Evolutionary conservation across 1,140 invertebrate genomes (phyloP).

Genomic region (Calliphora vicina): DNA sequence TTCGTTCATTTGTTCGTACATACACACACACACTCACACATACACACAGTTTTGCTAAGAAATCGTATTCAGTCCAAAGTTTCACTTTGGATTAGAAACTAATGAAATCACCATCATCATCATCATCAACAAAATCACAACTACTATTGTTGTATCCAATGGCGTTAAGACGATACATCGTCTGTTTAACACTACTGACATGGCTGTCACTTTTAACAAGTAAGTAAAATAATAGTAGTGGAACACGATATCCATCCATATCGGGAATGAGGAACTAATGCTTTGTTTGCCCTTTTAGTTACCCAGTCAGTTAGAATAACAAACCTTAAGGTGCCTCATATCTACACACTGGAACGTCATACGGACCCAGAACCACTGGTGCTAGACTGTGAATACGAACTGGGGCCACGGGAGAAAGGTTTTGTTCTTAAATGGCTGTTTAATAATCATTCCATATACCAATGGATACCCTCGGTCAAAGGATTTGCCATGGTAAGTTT

Average conservation of each 20-base stretch:
- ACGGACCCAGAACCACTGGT: constrained; percentile 58
- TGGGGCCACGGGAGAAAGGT: constrained; percentile 55
- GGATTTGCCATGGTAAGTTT: constrained; percentile 61
- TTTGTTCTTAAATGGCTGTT: constrained; percentile 63
- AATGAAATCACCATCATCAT: constrained; percentile 12
- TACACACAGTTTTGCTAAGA: not conserved
- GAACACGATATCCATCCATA: not conserved
- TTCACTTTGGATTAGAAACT: constrained; percentile 14
- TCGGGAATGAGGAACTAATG: no score
- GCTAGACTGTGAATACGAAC: constrained; percentile 62
- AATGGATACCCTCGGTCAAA: constrained; percentile 62
- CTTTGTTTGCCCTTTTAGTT: constrained; percentile 38
- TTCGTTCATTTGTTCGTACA: not conserved
- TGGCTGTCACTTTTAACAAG: constrained; percentile 57
- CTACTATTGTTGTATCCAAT: constrained; percentile 31
- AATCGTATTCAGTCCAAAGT: not conserved
- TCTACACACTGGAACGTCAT: constrained; percentile 58
- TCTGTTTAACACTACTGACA: constrained; percentile 50
- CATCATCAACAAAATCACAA: no score
- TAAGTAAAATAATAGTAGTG: no score
- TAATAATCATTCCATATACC: constrained; percentile 62
- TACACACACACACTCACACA: not conserved
- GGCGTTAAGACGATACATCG: constrained; percentile 43
- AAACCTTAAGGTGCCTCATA: constrained; percentile 59
- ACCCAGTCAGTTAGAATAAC: constrained; percentile 60